Base-by-base conservation (phyloP, 2,797 vertebrate genomes). In the Sus cebifrons region DNA sequence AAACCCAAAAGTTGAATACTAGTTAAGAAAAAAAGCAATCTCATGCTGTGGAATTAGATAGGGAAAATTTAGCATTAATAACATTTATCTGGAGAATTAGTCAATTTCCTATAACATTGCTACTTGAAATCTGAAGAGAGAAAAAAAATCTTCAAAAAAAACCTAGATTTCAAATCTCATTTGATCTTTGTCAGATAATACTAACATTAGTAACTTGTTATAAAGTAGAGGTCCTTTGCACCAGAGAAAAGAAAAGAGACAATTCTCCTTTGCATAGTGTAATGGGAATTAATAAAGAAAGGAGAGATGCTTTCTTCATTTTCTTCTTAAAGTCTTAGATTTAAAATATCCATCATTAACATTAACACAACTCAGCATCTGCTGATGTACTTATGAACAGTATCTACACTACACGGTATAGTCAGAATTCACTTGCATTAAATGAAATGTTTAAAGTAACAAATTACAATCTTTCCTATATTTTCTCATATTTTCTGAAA, bases 41-140 rank as follows among this genome's bases (percentile, higher is more conserved):
- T 75, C 65, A 75, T 89, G 36, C 52, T 94, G 52, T 77, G 60
- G 91, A 92, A 78, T 95, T 95, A 95, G 74, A 86, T 36, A 70
- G 21, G 75, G 17, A 86, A 65, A 95, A 94, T 81, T 83, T 78
- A 73, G 71, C n/a, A 78, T 79, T 83, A 79, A 65, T 84, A 79
- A 70, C 14, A 65, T 58, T 86, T 87, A 74, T 92, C 14, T 83
- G 89, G 36, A 92, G 16, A 84, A 90, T 60, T 67, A 54, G 11
- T 81, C 25, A 27, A 23, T 84, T 86, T 92, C n/a, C 56, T 70
- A 2, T 70, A 40, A 73, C 52, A 56, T 58, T 78, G 8, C 25
- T 83, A 29, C 27, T 86, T 87, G 25, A 94, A 92, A 82, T 82
- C 14, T 86, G 32, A 74, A 81, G 18, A 71, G 44, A 96, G 65